Evolutionary conservation across 2,888 invertebrate genomes (phyloP).

Genomic region (Petrolisthes cinctipes): DNA sequence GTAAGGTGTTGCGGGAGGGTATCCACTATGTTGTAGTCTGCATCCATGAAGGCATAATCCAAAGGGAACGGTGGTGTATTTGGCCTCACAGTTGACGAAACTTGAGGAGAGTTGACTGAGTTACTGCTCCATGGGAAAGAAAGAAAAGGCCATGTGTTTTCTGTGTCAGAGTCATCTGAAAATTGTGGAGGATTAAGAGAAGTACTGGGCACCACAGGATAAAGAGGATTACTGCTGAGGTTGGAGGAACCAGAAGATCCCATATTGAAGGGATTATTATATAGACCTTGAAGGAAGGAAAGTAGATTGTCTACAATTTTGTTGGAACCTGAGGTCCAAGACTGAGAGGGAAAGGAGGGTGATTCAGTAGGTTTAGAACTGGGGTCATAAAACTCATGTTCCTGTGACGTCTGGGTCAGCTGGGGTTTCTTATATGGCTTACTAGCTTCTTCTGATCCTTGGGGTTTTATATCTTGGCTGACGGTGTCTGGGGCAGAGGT

Average conservation of each 20-base stretch:
- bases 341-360: neutral
- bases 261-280: neutral
- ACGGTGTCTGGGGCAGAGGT: no score
- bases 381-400: neutral
- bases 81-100: neutral
- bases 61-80: neutral
- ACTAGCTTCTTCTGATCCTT: neutral
- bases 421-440: conserved; percentile 2
- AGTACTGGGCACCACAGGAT: neutral
- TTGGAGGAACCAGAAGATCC: neutral
- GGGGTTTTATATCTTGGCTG: neutral
- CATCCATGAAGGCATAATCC: conserved; percentile 50
- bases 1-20: neutral
- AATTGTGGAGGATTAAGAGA: neutral
- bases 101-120: neutral
- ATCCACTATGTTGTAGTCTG: conserved; percentile 5
- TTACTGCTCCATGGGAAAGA: neutral
- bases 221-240: neutral
- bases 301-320: conserved; percentile 14
- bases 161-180: neutral
- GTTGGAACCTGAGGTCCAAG: neutral
- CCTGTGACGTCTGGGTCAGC: neutral
- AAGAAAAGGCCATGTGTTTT: neutral
- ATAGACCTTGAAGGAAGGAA: conserved; percentile 22
- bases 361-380: neutral